Conservation (phyloP, 1,140 invertebrate genomes). For the Cydia strobilella region DNA sequence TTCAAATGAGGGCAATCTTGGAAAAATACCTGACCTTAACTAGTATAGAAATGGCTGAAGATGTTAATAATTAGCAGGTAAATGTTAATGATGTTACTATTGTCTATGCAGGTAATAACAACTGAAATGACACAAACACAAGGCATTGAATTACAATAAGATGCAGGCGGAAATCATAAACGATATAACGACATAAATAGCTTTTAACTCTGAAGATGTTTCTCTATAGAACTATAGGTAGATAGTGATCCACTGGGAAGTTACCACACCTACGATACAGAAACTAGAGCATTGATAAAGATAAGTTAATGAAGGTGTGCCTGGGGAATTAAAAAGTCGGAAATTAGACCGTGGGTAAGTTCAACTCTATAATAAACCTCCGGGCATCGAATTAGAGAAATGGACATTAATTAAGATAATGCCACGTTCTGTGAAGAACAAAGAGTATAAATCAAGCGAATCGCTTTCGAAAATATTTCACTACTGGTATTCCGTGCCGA, state of each 20-base stretch:
- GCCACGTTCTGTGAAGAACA: conserved; percentile 7
- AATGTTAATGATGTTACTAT: not conserved
- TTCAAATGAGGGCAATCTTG: conserved; percentile 20
- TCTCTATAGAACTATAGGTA: conserved; percentile 14
- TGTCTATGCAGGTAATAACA: conserved; percentile 33
- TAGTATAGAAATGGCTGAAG: conserved; percentile 19
- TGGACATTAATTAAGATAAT: conserved; percentile 23
- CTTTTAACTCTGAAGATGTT: conserved; percentile 33
- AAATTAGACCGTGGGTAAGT: conserved; percentile 24
- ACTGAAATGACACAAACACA: conserved; percentile 32
- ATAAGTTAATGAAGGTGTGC: conserved; percentile 25
- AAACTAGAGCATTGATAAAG: conserved; percentile 26
- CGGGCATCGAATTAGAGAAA: conserved; percentile 16
- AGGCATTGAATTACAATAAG: conserved; percentile 44
- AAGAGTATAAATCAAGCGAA: conserved; percentile 18
- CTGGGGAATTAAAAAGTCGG: conserved; percentile 1
- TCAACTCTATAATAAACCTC: not conserved
- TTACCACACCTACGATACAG: not conserved
- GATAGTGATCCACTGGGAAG: not conserved
- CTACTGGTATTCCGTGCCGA: conserved; percentile 23
- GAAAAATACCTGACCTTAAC: conserved; percentile 2
- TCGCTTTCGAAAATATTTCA: conserved; percentile 28
- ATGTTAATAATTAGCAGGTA: conserved; percentile 18
- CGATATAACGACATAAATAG: conserved; percentile 34
- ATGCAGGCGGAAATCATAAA: conserved; percentile 36